Percentiles rank a stretch among this genome's conserved stretches.
Evolutionary conservation across 2,797 vertebrate genomes (phyloP).

Genomic region (Gephyroberyx darwinii): DNA sequence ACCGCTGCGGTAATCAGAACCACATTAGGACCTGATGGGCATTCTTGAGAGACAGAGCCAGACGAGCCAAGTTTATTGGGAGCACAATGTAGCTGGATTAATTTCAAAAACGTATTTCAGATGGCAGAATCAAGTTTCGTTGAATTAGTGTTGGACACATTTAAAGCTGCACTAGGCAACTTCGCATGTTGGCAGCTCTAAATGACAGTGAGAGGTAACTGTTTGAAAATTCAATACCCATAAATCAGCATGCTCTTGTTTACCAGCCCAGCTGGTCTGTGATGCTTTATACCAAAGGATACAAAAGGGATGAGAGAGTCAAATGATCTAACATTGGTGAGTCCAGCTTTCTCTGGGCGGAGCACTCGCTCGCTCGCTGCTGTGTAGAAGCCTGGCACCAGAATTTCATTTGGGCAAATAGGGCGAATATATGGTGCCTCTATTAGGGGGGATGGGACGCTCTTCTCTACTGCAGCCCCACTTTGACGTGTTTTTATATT

Average conservation of each 20-base stretch:
- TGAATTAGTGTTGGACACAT: constrained; percentile 5
- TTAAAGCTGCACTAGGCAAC: too few species aligned
- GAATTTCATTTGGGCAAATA: background rate
- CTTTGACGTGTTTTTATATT: background rate
- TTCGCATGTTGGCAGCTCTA: too few species aligned
- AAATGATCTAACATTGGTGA: too few species aligned
- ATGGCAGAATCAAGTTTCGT: constrained; percentile 3
- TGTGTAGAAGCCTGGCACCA: background rate
- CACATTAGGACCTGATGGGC: constrained; percentile 40
- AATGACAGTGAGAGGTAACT: constrained; percentile 2
- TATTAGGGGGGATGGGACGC: background rate
- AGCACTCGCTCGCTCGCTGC: too few species aligned
- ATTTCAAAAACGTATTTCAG: constrained; percentile 11
- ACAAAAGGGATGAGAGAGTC: too few species aligned
- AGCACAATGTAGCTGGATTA: background rate
- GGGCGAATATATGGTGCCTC: background rate
- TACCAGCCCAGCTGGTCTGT: too few species aligned
- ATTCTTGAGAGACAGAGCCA: constrained; percentile 30
- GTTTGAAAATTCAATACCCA: background rate
- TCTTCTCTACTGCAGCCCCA: background rate
- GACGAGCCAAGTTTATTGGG: background rate
- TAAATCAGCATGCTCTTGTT: background rate
- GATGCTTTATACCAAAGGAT: too few species aligned
- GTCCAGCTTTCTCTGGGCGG: too few species aligned
- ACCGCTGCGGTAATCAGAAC: constrained; percentile 53